Base-by-base conservation (phyloP, 2,888 invertebrate species). In the Ochropleura plecta region DNA sequence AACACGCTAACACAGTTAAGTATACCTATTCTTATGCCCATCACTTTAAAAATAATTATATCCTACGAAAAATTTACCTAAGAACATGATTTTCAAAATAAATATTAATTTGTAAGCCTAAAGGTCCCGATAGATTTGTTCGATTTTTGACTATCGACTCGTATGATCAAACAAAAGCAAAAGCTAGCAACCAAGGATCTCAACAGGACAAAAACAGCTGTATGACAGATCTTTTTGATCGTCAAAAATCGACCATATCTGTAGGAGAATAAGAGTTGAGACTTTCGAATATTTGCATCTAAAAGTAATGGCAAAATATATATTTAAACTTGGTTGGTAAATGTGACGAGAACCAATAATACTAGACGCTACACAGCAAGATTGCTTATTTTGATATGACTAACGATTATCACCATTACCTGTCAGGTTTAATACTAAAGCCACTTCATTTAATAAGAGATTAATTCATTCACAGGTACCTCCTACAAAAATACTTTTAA, bases 311-410 rank as follows among this genome's bases (percentile, higher is more conserved):
- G 71, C 85, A 81, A 84, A 77, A 81, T 70, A 63, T 68, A n/a
- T 76, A 48, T 76, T 62, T 70, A 62, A 76, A 79, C 66, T 63
- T 72, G 71, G 20, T 70, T 63, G 48, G 55, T 60, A 51, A 57
- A 72, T 53, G 73, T 65, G 73, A 77, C 51, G 55, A 67, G 44
- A 65, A 76, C 49, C 67, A 85, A 80, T 73, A 76, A 76, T 73
- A 77, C 84, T 84, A 79, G 49, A 71, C 48, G 48, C 78, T 77
- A 84, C 74, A 82, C 73, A 77, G 79, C 79, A 82, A 81, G 73
- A 88, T 88, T 88, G 85, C 87, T 85, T 88, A 55, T 60, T 77
- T 78, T 88, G 88, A 88, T 88, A 88, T 88, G 88, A 86, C 82
- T 86, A 79, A 82, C 76, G 14, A 79, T 75, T 86, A 86, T 87